Base-by-base conservation (phyloP, 1,140 invertebrate species). In the Meloidogyne chitwoodi region DNA sequence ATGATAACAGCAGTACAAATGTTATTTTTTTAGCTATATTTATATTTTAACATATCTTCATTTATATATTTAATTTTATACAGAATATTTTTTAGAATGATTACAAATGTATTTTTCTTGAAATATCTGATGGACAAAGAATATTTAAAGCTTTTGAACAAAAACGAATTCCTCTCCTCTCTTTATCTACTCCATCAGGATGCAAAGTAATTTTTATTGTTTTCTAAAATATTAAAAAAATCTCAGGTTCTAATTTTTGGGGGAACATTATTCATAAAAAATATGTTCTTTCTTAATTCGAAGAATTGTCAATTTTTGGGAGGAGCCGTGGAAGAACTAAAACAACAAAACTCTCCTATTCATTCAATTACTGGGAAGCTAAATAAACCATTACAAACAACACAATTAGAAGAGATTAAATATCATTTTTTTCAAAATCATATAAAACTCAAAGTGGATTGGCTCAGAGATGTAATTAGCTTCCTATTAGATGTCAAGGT, bases 131-230 rank as follows among this genome's bases (percentile, higher is more conserved):
- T 22, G 68, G 68, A 44, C 31, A 56, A 19, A 61, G 26, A 14
- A 61, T 56, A 5, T 31, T 70, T 44, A 70, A 70, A n/a, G 68
- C 68, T 19, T 48, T 70, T 70, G 68, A 70, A 31, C 44, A 70
- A 61, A 70, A 70, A 70, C 44, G 34, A 0, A n/a, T 70, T 44
- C 19, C 38, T 19, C 19, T 24, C 5, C 68, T 70, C 1, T n/a
- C 29, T 11, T 56, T 44, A 24, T 29, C n/a, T n/a, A 44, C 38
- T 16, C 19, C 22, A 16, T 38, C 68, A 10, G 68, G 68, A 22
- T 48, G 68, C 68, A 70, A 70, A 22, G 68, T 70, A 19, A 19
- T 14, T n/a, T 69, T 69, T 24, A 2, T 68, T 68, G 5, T 14
- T 26, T 29, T 70, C 0, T 16, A 16, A 2, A 12, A 26, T 14